Conservation (phyloP, 1,140 invertebrate species). For the Ptiloglossa arizonensis region DNA sequence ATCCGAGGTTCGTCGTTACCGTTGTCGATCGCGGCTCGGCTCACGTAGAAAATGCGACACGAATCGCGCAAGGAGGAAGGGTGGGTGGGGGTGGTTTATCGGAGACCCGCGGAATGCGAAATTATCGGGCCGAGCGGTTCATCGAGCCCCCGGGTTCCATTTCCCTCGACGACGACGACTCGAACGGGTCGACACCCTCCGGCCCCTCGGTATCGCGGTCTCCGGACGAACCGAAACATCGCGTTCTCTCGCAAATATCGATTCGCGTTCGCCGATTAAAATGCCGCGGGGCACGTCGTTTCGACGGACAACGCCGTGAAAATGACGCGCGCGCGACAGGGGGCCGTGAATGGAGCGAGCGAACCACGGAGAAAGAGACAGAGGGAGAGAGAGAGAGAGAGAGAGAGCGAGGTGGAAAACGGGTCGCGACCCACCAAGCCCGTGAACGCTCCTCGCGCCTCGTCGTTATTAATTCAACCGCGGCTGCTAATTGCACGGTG, state of each 20-base stretch:
- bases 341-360: no score
- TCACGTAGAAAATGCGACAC: slow-evolving; percentile 38
- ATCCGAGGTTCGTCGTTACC: neutral
- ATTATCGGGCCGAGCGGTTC: slow-evolving; percentile 51
- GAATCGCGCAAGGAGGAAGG: no score
- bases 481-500: neutral
- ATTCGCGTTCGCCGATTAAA: slow-evolving; percentile 59
- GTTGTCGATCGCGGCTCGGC: slow-evolving; percentile 3
- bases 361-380: no score
- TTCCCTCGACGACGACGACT: slow-evolving; percentile 40
- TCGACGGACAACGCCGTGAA: neutral
- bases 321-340: neutral
- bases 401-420: no score
- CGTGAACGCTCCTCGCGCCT: neutral
- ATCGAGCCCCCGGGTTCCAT: slow-evolving; percentile 23
- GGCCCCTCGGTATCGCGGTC: slow-evolving; percentile 53
- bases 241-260: slow-evolving; percentile 61
- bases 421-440: neutral
- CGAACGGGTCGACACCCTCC: slow-evolving; percentile 51
- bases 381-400: no score
- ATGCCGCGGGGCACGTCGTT: slow-evolving; percentile 30
- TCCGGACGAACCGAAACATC: slow-evolving; percentile 56
- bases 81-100: neutral
- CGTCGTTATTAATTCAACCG: neutral
- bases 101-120: slow-evolving; percentile 32